Percentiles rank a stretch among this genome's conserved stretches.
phyloP scores from a whole-genome alignment of 2,888 invertebrate genomes.

The Xestia ashworthii region DNA sequence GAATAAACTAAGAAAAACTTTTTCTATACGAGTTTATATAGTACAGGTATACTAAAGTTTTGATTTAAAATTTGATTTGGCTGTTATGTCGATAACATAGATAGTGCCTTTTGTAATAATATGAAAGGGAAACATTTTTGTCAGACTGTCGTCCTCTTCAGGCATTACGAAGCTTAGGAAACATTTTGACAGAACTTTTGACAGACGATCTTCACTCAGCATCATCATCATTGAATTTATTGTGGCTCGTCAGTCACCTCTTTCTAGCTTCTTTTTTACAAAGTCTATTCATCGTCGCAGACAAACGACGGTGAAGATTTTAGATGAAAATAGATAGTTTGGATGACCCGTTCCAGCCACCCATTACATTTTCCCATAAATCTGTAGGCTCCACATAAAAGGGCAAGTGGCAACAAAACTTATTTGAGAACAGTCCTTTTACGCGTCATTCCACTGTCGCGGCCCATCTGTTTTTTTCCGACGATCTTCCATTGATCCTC shows the following conservation, averaged over 20 bases:
- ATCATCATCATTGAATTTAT: too few species aligned
- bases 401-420: not conserved
- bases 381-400: not conserved
- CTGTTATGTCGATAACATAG: not conserved
- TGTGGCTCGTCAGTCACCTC: too few species aligned
- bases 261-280: too few species aligned
- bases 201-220: not conserved
- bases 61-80: not conserved
- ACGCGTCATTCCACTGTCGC: not conserved
- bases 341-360: not conserved
- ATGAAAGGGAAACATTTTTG: not conserved
- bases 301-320: not conserved
- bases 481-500: not conserved
- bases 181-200: not conserved
- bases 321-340: not conserved
- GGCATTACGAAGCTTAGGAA: not conserved
- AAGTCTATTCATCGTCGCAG: too few species aligned
- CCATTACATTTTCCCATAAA: not conserved
- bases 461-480: conserved; percentile 14
- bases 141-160: not conserved
- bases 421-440: not conserved
- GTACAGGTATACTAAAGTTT: too few species aligned
- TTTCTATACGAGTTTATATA: too few species aligned
- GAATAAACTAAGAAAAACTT: too few species aligned
- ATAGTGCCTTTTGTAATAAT: not conserved